phyloP scores from a whole-genome alignment of 2,113 vertebrate species.

The Eublepharis macularius region DNA sequence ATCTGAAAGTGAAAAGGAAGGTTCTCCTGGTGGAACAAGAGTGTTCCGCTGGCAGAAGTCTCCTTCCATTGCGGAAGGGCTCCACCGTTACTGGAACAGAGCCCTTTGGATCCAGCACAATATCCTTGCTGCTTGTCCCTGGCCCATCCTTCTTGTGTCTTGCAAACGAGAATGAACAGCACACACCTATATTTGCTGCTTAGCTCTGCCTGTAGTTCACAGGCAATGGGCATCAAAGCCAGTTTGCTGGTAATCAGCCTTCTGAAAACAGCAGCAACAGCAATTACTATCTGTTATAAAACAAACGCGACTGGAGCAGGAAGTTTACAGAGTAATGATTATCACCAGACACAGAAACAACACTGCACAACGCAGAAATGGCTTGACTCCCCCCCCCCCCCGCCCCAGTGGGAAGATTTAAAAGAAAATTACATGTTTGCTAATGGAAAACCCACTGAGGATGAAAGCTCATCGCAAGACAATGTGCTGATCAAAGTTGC shows the following conservation, averaged over 20 bases:
- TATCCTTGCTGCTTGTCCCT: too few relatives aligned
- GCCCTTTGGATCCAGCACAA: too few relatives aligned
- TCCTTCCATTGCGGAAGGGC: too few relatives aligned
- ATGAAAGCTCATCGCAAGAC: not conserved
- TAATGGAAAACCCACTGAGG: not conserved
- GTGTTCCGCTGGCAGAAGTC: too few relatives aligned
- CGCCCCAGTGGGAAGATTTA: not conserved
- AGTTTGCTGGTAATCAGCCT: not conserved
- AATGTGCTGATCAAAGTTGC: not conserved
- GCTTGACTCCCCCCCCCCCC: not conserved
- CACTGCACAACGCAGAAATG: not conserved
- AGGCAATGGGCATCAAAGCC: constrained; percentile 15
- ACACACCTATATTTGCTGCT: not conserved
- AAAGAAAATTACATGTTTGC: not conserved
- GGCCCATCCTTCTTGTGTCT: too few relatives aligned
- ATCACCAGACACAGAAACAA: constrained; percentile 34
- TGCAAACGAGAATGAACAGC: too few relatives aligned
- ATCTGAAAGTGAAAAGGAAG: too few relatives aligned
- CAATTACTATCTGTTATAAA: constrained; percentile 35
- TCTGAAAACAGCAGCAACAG: constrained; percentile 39
- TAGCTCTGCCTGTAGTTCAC: constrained; percentile 7
- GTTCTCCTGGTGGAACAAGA: too few relatives aligned
- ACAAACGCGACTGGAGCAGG: constrained; percentile 32
- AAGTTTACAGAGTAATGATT: constrained; percentile 36
- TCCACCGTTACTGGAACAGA: too few relatives aligned